Evolutionary conservation across 2,797 vertebrate species (phyloP).

Genomic region (Helostoma temminkii): DNA sequence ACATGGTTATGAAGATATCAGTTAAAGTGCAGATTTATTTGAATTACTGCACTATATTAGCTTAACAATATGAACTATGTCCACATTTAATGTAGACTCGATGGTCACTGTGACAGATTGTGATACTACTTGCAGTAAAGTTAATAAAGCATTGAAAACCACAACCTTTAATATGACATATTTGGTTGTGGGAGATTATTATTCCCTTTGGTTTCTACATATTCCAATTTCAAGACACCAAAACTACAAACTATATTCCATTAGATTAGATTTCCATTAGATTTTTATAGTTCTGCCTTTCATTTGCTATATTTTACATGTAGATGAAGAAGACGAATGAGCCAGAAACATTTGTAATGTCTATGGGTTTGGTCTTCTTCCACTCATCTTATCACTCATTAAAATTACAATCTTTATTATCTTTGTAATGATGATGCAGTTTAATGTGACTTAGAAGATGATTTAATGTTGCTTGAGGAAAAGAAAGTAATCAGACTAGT

Average conservation of each 20-base stretch:
- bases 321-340: slow-evolving; percentile 27
- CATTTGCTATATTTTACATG: slow-evolving; percentile 10
- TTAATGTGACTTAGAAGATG: slow-evolving; percentile 57
- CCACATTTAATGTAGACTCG: not conserved
- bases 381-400: slow-evolving; percentile 45
- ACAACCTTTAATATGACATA: not conserved
- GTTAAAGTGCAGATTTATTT: slow-evolving; percentile 1
- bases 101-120: not conserved
- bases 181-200: too few relatives aligned
- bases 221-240: not conserved
- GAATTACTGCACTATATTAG: not conserved
- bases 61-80: not conserved
- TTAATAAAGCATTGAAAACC: not conserved
- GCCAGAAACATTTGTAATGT: slow-evolving; percentile 12
- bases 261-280: too few relatives aligned
- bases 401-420: slow-evolving; percentile 47
- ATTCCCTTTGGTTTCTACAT: too few relatives aligned
- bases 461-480: slow-evolving; percentile 57
- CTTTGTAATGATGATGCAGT: slow-evolving; percentile 43
- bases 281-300: not conserved
- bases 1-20: not conserved
- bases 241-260: too few relatives aligned
- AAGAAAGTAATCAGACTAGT: slow-evolving; percentile 51
- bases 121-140: not conserved
- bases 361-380: slow-evolving; percentile 7